Percentiles rank a stretch among this genome's conserved stretches.
phyloP scores from a whole-genome alignment of 2,888 invertebrate species.

The Trisateles emortualis region DNA sequence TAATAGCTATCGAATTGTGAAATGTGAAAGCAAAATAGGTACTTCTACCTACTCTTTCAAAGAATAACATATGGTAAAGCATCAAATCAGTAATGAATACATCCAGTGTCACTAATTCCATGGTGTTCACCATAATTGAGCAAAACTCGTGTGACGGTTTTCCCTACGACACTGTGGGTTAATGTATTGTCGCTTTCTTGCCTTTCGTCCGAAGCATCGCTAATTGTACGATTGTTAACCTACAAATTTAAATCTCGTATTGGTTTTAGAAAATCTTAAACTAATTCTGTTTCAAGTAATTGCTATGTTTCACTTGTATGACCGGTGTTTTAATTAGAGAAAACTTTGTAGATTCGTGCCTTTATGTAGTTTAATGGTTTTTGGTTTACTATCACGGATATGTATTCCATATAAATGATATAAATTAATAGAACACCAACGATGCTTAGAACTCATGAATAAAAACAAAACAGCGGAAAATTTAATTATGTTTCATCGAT shows the following conservation, averaged over 20 bases:
- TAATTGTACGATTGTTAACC: slow-evolving; percentile 82
- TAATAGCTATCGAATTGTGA: no score
- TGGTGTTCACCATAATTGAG: slow-evolving; percentile 72
- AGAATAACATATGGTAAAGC: not conserved
- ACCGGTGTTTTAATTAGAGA: slow-evolving; percentile 61
- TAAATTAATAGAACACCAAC: not conserved
- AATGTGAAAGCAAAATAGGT: no score
- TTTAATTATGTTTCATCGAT: slow-evolving; percentile 1
- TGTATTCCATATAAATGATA: not conserved
- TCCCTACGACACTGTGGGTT: slow-evolving; percentile 79
- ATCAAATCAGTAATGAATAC: slow-evolving; percentile 19
- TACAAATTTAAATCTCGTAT: slow-evolving; percentile 77
- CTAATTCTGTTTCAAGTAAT: slow-evolving; percentile 57
- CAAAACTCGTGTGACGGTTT: slow-evolving; percentile 81
- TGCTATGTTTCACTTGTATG: slow-evolving; percentile 62
- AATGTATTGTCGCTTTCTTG: slow-evolving; percentile 83
- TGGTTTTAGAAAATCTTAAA: slow-evolving; percentile 67
- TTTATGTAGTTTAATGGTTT: slow-evolving; percentile 21
- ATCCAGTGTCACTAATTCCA: slow-evolving; percentile 50
- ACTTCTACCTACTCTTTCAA: no score
- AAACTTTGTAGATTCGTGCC: slow-evolving; percentile 32
- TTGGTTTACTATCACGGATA: not conserved
- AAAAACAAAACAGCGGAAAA: not conserved
- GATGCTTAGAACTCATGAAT: not conserved
- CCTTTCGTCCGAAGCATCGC: slow-evolving; percentile 73